Evolutionary conservation across 35 echinoderm and acorn worm species (phyloP), one percentile per base, ranked within the genome.

Genomic region (Lytechinus variegatus): DNA sequence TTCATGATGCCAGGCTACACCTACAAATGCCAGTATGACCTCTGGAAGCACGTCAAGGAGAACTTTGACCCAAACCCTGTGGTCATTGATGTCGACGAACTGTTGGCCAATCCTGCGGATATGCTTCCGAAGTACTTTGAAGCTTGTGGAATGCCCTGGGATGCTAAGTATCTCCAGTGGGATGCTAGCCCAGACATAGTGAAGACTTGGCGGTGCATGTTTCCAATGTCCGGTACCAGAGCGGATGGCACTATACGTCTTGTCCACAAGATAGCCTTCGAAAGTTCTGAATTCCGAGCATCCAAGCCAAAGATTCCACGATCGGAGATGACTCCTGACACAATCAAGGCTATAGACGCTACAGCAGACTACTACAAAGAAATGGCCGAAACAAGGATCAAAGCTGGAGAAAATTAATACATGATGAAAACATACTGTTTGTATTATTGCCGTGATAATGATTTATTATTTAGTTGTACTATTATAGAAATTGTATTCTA

Each of bases 1-100:
- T 57, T 93, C 92, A 57, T 93, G 55, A 54, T 54, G 92, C 92
- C 86, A 29, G 90, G 72, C 19, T 19, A 93, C 12, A 95, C 91
- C 57, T 95, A 92, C 91, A 95, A 97, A 28, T 94, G 95, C 91
- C 56, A 89, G 54, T 95, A 95, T 58, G 89, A 95, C 51, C 66
- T 97, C 53, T 97, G 96, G 96, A 97, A 95, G 56, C 52, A 95
- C 86, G 95, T 92, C 29, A 95, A 97, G 79, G 90, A 87, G 52
- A 86, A 93, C n/a, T 13, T 95, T 24, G 90, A 97, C 28, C 52
- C 88, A 10, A 95, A 95, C 27, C 86, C 96, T 33, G 28, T 97
- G 13, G 90, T 97, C 28, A 97, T 97, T 52, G 96, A 97, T 27
- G 95, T 33, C 0, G 91, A 87, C 54, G 96, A 97, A 27, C 56